Evolutionary conservation across 2,888 invertebrate species (phyloP).

Genomic region (Nysson spinosus): DNA sequence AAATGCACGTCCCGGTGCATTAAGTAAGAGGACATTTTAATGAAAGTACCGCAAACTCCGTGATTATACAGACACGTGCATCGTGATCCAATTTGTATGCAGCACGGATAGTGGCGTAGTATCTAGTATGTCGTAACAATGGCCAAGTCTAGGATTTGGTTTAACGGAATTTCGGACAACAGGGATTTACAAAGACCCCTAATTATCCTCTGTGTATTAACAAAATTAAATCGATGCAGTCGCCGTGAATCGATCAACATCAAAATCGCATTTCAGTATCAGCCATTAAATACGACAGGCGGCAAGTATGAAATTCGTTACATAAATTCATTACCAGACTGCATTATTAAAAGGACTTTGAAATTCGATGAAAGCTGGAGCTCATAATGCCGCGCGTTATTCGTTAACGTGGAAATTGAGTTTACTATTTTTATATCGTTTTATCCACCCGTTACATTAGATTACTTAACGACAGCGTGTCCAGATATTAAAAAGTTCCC

Average conservation of each 20-base stretch:
- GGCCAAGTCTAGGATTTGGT: conserved; percentile 27
- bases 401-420: too few species aligned
- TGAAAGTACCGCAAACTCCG: conserved; percentile 44
- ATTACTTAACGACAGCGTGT: too few species aligned
- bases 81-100: conserved; percentile 52
- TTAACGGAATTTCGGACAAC: conserved; percentile 35
- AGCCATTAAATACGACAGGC: too few species aligned
- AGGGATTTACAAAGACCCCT: conserved; percentile 17
- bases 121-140: conserved; percentile 39
- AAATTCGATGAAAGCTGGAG: too few species aligned
- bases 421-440: too few species aligned
- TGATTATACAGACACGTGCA: conserved; percentile 35
- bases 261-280: not conserved
- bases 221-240: too few species aligned
- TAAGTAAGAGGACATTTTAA: conserved; percentile 38
- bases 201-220: conserved; percentile 32
- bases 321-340: too few species aligned
- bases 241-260: too few species aligned
- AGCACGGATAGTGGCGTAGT: conserved; percentile 27
- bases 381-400: too few species aligned
- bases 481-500: not conserved
- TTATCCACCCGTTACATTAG: too few species aligned
- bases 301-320: too few species aligned
- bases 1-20: conserved; percentile 29
- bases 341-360: too few species aligned